A percentile compares a stretch with the other conserved stretches of the same genome.
These are phyloP conservation scores for Pipra filicauda DNA, from an alignment of 2,113 vertebrate species.

Conservation along the genomic window DNA sequence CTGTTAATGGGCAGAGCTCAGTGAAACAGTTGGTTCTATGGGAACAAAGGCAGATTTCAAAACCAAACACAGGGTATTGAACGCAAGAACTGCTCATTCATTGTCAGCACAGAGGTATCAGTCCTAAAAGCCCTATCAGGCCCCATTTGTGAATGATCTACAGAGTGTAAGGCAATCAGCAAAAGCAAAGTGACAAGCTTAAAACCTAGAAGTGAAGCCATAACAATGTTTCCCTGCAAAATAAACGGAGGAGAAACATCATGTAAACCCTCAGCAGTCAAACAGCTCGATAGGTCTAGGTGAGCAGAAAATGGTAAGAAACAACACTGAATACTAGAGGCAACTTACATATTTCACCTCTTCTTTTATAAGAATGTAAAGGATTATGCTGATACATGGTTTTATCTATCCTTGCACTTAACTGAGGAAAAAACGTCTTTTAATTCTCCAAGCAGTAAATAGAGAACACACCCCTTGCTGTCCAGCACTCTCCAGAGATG, in stretches of 20 bases:
- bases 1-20: slow-evolving; percentile 14
- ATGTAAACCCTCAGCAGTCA: background rate
- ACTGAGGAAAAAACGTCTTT: background rate
- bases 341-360: background rate
- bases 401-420: background rate
- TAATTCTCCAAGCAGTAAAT: background rate
- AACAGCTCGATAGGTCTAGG: background rate
- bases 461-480: background rate
- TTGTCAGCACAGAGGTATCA: background rate
- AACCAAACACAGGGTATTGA: background rate
- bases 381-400: background rate
- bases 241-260: background rate
- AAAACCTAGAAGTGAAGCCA: background rate
- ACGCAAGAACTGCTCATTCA: background rate
- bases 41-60: slow-evolving; percentile 28
- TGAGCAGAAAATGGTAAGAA: background rate
- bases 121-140: background rate
- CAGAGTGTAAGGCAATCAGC: background rate
- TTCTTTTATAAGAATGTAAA: background rate
- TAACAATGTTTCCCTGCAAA: background rate
- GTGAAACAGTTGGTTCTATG: background rate
- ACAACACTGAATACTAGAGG: background rate
- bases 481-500: background rate
- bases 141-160: background rate
- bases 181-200: background rate